A percentile compares a stretch with the other conserved stretches of the same genome.
Evolutionary conservation across 2,888 invertebrate genomes (phyloP).

Genomic region (Mythimna lalbum): DNA sequence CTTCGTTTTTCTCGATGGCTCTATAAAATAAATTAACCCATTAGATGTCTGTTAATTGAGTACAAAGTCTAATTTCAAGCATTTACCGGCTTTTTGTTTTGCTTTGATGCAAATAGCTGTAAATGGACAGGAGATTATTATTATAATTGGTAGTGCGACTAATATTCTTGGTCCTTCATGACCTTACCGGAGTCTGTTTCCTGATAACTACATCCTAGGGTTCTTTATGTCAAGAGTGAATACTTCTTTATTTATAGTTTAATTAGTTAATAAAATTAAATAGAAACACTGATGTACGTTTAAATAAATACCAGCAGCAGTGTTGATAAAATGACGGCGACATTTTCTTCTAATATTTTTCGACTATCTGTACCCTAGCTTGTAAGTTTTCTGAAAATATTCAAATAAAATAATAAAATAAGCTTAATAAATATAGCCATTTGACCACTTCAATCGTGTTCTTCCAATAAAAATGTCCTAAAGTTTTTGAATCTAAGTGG

Average conservation of each 20-base stretch:
- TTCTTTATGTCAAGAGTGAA: too few relatives aligned
- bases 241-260: too few relatives aligned
- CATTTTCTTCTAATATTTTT: too few relatives aligned
- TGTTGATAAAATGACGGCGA: background rate
- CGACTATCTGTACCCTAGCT: too few relatives aligned
- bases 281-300: too few relatives aligned
- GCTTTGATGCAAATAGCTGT: background rate
- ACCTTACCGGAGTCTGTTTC: too few relatives aligned
- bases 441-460: background rate
- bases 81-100: background rate
- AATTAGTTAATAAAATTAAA: too few relatives aligned
- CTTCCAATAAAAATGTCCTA: background rate
- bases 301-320: background rate
- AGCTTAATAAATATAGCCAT: background rate
- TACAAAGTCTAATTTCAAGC: background rate
- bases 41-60: background rate
- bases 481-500: background rate
- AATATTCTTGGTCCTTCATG: too few relatives aligned
- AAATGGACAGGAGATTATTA: background rate
- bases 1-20: slow-evolving; percentile 45
- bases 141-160: background rate
- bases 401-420: too few relatives aligned
- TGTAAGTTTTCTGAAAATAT: too few relatives aligned
- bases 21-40: slow-evolving; percentile 12
- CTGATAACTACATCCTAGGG: too few relatives aligned